Evolutionary conservation across 2,888 invertebrate genomes (phyloP).

Genomic region (Leucozona laternaria): DNA sequence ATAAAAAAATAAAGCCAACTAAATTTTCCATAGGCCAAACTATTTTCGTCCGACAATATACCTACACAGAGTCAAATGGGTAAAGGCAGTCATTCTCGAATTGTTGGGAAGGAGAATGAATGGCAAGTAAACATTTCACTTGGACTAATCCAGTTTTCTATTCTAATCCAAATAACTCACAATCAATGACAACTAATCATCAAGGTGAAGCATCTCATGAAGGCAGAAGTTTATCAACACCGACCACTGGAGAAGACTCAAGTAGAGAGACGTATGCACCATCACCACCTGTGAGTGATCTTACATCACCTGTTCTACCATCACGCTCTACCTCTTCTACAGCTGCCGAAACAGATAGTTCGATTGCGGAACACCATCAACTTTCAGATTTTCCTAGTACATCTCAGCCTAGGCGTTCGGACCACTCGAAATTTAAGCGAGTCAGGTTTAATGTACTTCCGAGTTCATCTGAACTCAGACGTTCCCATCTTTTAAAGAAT

Average conservation of each 20-base stretch:
- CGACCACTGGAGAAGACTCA: neutral
- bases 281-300: neutral
- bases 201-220: neutral
- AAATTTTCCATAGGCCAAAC: neutral
- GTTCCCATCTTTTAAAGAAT: neutral
- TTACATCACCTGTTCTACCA: no score
- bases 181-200: neutral
- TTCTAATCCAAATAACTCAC: neutral
- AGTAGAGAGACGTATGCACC: neutral
- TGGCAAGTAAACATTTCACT: neutral
- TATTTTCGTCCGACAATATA: neutral
- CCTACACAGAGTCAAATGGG: neutral
- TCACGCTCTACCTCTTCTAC: no score
- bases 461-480: no score
- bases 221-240: neutral
- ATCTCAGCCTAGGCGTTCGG: no score
- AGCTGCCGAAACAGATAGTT: no score
- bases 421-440: no score
- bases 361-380: no score
- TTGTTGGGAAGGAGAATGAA: conserved; percentile 30
- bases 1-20: neutral
- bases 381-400: no score
- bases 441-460: no score
- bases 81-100: neutral
- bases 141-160: neutral